Percentiles rank a stretch among this genome's conserved stretches.
Evolutionary conservation across 1,140 invertebrate genomes (phyloP).

Genomic region (Nasonia longicornis): DNA sequence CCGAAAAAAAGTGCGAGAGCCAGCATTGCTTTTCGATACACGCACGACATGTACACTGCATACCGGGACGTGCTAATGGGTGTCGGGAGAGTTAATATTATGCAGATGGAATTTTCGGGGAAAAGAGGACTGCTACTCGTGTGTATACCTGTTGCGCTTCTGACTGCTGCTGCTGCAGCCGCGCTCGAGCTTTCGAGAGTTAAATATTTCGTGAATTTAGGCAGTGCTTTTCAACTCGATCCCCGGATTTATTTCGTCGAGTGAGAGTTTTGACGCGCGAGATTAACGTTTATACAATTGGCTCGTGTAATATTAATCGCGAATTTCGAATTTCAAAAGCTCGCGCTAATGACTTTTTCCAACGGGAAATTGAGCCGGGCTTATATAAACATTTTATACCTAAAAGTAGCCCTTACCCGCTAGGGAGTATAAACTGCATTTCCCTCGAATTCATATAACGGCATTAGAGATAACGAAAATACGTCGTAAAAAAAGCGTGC

Average conservation of each 20-base stretch:
- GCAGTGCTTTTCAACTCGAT: not conserved
- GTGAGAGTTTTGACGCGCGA: not conserved
- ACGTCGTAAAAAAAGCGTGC: slow-evolving; percentile 35
- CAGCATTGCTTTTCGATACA: slow-evolving; percentile 11
- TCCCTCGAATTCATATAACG: slow-evolving; percentile 24
- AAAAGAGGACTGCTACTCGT: not conserved
- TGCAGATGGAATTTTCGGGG: slow-evolving; percentile 37
- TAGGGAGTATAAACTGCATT: slow-evolving; percentile 1
- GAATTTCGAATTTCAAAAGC: no score
- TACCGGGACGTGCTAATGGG: slow-evolving; percentile 5
- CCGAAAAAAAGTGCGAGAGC: not conserved
- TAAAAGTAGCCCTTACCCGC: not conserved
- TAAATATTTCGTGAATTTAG: slow-evolving; percentile 5
- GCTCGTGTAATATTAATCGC: no score
- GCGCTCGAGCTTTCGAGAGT: not conserved
- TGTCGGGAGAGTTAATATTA: slow-evolving; percentile 12
- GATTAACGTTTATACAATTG: not conserved
- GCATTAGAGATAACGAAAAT: slow-evolving; percentile 43
- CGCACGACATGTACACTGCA: no score
- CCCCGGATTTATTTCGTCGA: not conserved
- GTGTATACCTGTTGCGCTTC: slow-evolving; percentile 28
- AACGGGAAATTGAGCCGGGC: not conserved
- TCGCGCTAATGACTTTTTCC: not conserved
- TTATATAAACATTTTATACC: slow-evolving; percentile 25
- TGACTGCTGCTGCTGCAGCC: not conserved